Evolutionary conservation across 2,113 vertebrate species (phyloP), one percentile per base, ranked within the genome.

Genomic region (Phaethon lepturus): DNA sequence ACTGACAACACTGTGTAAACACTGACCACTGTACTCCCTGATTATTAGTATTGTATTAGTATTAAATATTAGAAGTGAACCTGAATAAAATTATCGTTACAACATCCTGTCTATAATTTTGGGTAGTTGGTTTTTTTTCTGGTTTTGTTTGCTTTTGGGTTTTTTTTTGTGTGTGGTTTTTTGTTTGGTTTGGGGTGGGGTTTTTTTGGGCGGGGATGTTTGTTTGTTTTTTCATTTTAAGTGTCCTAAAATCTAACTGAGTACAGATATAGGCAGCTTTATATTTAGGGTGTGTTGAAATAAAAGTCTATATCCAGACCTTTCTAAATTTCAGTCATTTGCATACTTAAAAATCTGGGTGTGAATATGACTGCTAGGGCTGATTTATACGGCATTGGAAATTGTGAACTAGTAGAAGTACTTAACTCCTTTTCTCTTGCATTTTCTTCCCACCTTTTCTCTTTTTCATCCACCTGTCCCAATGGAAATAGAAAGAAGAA

Each of bases 141-240:
- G 33, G 9, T 2, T 73, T 25, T 40, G 12, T 49, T 53, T 44
- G 13, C 28, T 68, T n/a, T 11, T 38, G 6, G 2, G 2, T n/a
- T 44, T 83, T 72, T 17, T n/a, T 33, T 8, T 7, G n/a, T 64
- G 33, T 25, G 26, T 64, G 33, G 12, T 5, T 18, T n/a, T 55
- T 53, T 4, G 2, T 3, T 69, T 68, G 14, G 2, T 3, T 38
- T 47, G 5, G 2, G 5, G 42, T 28, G 2, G 22, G 9, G 6
- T 10, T 7, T 18, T 31, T 71, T 10, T 8, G 17, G 53, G 15
- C 25, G 35, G 28, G n/a, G 8, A 25, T 56, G 4, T 23, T 45
- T 40, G 7, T 1, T 62, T 47, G 13, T 29, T 64, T n/a, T 24
- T 64, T 33, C 17, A 38, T 59, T 13, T 38, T 38, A 38, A 8